Evolutionary conservation across 2,797 vertebrate genomes (phyloP), one percentile per base, ranked within the genome.

Genomic region (Onychomys arenicola): DNA sequence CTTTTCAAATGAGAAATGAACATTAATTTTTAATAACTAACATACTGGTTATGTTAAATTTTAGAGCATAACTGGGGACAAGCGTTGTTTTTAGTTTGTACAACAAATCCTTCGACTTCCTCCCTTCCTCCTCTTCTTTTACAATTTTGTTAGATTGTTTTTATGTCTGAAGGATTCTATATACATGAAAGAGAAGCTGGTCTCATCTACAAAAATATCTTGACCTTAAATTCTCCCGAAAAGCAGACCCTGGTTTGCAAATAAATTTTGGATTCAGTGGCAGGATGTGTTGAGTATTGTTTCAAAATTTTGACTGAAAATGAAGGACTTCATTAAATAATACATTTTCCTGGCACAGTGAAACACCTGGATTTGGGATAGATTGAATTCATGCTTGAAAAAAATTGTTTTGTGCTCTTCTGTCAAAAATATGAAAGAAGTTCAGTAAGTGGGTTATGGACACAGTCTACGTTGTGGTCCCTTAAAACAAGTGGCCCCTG

Each of bases 371-470:
- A 98, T 96, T 97, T 71, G 77, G 82, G 59, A 91, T 65, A 98
- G 90, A 98, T 57, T 97, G 81, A 98, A 98, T 98, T 97, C 5
- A 94, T 92, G 93, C 52, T 32, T 85, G 90, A 96, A 97, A 81
- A 98, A 97, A 84, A 91, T 85, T 90, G 96, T 95, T 98, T 98
- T 98, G 96, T 40, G 14, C 25, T 37, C 93, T 97, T 98, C 95
- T 98, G 95, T 90, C 94, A 98, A 97, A 98, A 97, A 94, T 97
- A 95, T 88, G 65, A 94, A 96, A 95, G 87, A 96, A 98, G 89
- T 71, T 89, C 61, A 94, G 5, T 97, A 97, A 98, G 88, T 97
- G 97, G 97, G 97, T 96, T 93, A 43, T 43, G n/a, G 63, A 69
- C 32, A n/a, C 61, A 85, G 43, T 16, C 11, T 52, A 7, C 25